Evolutionary conservation across 2,888 invertebrate species (phyloP).

Genomic region (Sussaba pulchella): DNA sequence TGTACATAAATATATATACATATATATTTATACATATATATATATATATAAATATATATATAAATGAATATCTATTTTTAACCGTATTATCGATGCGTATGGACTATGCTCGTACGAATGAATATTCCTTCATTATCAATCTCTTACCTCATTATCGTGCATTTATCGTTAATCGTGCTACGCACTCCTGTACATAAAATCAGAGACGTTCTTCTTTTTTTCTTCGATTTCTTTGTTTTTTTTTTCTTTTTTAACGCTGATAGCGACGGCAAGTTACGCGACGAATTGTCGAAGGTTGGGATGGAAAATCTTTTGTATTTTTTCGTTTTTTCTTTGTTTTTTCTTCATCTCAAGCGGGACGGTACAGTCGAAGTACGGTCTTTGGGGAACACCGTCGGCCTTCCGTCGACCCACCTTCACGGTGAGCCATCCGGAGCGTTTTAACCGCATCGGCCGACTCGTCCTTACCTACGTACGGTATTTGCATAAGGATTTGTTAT

Average conservation of each 20-base stretch:
- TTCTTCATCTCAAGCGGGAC: conserved; percentile 62
- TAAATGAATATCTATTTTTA: conserved; percentile 65
- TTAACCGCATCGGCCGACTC: conserved; percentile 53
- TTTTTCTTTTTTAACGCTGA: conserved; percentile 33
- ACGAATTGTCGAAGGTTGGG: conserved; percentile 41
- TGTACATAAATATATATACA: conserved; percentile 82
- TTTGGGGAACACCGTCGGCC: conserved; percentile 40
- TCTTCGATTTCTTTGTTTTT: not conserved
- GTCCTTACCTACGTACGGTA: conserved; percentile 75
- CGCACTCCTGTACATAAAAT: not conserved
- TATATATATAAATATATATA: conserved; percentile 79
- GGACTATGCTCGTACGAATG: conserved; percentile 61
- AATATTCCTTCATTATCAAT: conserved; percentile 9
- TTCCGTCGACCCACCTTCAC: conserved; percentile 16
- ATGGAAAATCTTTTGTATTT: conserved; percentile 30
- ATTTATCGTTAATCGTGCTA: conserved; percentile 13
- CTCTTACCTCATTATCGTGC: not conserved
- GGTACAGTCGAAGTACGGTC: conserved; percentile 68
- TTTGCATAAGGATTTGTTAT: conserved; percentile 72
- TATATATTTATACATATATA: not conserved
- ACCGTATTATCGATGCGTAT: conserved; percentile 77
- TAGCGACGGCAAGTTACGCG: conserved; percentile 31
- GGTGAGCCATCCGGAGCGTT: conserved; percentile 9
- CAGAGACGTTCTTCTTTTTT: no score
- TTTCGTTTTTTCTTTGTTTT: conserved; percentile 25